These are phyloP conservation scores for Thaleichthys pacificus DNA, from an alignment of 2,797 vertebrate genomes.

Conservation along the genomic window DNA sequence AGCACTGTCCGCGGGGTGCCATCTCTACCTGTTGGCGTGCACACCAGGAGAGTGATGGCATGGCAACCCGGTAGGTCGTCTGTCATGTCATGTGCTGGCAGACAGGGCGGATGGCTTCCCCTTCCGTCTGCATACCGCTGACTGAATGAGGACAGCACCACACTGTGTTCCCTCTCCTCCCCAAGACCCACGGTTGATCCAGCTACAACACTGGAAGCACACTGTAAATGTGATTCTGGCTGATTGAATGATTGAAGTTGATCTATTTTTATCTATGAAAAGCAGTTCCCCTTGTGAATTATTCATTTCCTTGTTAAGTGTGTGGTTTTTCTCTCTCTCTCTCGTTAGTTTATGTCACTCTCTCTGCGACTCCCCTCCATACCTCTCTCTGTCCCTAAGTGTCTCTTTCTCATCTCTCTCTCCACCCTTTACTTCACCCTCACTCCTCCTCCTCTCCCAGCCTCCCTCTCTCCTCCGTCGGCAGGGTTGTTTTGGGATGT, in stretches of 20 bases:
- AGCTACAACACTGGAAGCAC: conserved; percentile 16
- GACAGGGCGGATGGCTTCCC: conserved; percentile 38
- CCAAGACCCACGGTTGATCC: conserved; percentile 1
- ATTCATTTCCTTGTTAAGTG: conserved; percentile 45
- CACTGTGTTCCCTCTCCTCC: conserved; percentile 24
- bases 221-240: conserved; percentile 38
- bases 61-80: conserved; percentile 46
- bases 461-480: conserved; percentile 9
- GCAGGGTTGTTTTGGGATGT: conserved; percentile 23
- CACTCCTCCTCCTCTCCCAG: not conserved
- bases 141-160: conserved; percentile 63
- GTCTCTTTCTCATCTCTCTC: conserved; percentile 25
- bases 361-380: not conserved
- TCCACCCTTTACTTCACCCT: not conserved
- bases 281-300: conserved; percentile 44
- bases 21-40: conserved; percentile 24
- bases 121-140: conserved; percentile 44
- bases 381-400: conserved; percentile 14
- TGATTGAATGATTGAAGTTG: conserved; percentile 49
- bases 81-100: conserved; percentile 54
- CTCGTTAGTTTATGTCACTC: conserved; percentile 5
- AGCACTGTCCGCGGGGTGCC: conserved; percentile 15
- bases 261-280: conserved; percentile 57
- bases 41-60: conserved; percentile 34
- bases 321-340: conserved; percentile 3